phyloP scores from a whole-genome alignment of 2,113 vertebrate species.

The Dipodomys spectabilis region DNA sequence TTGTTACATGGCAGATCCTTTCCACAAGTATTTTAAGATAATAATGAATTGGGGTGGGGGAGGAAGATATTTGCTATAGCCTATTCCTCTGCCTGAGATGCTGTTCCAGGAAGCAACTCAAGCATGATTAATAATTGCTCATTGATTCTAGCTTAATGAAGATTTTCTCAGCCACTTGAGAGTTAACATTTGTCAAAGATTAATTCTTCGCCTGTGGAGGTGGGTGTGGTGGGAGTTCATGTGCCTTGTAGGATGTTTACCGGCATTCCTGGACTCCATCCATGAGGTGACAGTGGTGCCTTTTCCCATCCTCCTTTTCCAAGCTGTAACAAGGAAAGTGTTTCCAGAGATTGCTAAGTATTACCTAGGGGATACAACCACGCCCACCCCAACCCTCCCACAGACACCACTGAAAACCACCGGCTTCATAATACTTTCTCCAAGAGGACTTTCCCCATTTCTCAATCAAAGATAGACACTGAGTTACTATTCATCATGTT shows the following conservation, averaged over 20 bases:
- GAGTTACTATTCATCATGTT: not conserved
- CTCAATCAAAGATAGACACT: not conserved
- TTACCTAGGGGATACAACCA: not conserved
- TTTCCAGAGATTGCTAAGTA: conserved; percentile 1
- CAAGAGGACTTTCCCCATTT: not conserved
- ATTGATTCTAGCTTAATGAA: not conserved
- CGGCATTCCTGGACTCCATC: not conserved
- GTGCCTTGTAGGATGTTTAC: not conserved
- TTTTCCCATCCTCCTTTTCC: not conserved
- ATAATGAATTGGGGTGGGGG: too few species aligned
- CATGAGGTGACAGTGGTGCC: not conserved
- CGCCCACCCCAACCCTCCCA: not conserved
- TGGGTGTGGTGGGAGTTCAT: not conserved
- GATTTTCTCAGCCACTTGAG: not conserved
- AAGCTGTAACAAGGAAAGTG: not conserved
- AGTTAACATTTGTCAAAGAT: not conserved
- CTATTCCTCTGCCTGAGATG: not conserved
- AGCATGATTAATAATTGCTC: not conserved
- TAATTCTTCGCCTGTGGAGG: not conserved
- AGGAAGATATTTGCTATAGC: not conserved
- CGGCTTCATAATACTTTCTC: not conserved
- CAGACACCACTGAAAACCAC: not conserved
- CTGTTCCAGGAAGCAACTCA: not conserved
- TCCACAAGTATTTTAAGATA: too few species aligned
- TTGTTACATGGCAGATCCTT: too few species aligned